These are phyloP conservation scores for Altica lythri DNA, from an alignment of 2,888 invertebrate species.

Conservation along the genomic window DNA sequence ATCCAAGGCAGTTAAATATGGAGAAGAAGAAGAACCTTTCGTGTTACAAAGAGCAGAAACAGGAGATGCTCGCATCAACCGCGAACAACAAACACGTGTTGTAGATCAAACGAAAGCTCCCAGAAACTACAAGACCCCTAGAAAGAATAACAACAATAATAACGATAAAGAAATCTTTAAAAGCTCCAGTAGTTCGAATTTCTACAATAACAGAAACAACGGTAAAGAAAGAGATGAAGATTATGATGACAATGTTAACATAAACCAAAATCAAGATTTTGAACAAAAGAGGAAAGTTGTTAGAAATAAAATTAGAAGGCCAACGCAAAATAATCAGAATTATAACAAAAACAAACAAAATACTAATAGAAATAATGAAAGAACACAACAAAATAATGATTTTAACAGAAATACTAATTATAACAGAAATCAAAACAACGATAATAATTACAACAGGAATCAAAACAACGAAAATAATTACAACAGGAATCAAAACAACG, in stretches of 20 bases:
- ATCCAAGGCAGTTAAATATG: conserved; percentile 66
- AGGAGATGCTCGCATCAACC: conserved; percentile 59
- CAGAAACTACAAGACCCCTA: conserved; percentile 42
- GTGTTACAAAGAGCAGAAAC: conserved; percentile 75
- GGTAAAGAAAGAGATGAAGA: conserved; percentile 65
- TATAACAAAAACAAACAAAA: conserved; percentile 34
- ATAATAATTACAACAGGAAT: conserved; percentile 33
- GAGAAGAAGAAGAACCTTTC: conserved; percentile 74
- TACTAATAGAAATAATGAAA: conserved; percentile 33
- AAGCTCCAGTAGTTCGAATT: conserved; percentile 75
- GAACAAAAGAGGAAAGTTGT: conserved; percentile 56
- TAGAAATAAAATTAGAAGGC: conserved; percentile 55
- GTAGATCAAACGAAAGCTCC: conserved; percentile 55
- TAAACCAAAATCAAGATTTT: conserved; percentile 55
- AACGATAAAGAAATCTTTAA: conserved; percentile 65
- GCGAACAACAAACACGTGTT: conserved; percentile 53
- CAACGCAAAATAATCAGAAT: conserved; percentile 40
- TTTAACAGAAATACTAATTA: too few species aligned
- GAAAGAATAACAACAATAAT: conserved; percentile 45
- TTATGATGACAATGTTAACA: conserved; percentile 59
- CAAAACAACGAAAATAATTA: conserved; percentile 36
- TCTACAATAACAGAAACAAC: conserved; percentile 69
- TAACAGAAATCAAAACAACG: conserved; percentile 25
- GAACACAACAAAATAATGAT: conserved; percentile 47
- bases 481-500: conserved; percentile 45